Percentiles rank a stretch among this genome's conserved stretches.
phyloP scores from a whole-genome alignment of 2,888 invertebrate genomes.

The Pachydiplax longipennis region DNA sequence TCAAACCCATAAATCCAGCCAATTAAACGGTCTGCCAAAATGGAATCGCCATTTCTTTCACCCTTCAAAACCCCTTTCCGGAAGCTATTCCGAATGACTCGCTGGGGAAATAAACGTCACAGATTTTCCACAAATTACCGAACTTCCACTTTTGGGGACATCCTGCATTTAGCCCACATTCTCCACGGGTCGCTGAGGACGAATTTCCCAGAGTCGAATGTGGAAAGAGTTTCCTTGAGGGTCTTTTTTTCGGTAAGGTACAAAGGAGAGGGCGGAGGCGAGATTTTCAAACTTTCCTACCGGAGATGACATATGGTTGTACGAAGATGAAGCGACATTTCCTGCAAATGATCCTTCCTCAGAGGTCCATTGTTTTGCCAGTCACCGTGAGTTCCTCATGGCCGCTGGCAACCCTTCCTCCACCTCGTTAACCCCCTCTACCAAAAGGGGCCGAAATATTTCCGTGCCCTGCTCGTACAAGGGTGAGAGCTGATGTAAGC shows the following conservation, averaged over 20 bases:
- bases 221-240: background rate
- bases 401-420: background rate
- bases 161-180: background rate
- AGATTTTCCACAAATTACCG: too few species aligned
- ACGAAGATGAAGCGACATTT: background rate
- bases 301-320: conserved; percentile 39
- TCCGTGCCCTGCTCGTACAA: background rate
- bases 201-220: background rate
- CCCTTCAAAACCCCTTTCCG: too few species aligned
- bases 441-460: background rate
- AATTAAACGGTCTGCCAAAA: too few species aligned
- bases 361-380: conserved; percentile 19
- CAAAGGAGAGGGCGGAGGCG: background rate
- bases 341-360: conserved; percentile 25
- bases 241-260: background rate
- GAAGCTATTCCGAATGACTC: too few species aligned
- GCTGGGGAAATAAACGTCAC: too few species aligned
- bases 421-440: background rate
- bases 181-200: background rate
- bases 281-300: conserved; percentile 1
- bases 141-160: background rate
- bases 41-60: too few species aligned
- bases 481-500: background rate
- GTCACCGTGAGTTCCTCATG: background rate
- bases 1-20: too few species aligned